These are phyloP conservation scores for Heterodera carotae DNA, from an alignment of 1,140 invertebrate genomes.

Conservation along the genomic window DNA sequence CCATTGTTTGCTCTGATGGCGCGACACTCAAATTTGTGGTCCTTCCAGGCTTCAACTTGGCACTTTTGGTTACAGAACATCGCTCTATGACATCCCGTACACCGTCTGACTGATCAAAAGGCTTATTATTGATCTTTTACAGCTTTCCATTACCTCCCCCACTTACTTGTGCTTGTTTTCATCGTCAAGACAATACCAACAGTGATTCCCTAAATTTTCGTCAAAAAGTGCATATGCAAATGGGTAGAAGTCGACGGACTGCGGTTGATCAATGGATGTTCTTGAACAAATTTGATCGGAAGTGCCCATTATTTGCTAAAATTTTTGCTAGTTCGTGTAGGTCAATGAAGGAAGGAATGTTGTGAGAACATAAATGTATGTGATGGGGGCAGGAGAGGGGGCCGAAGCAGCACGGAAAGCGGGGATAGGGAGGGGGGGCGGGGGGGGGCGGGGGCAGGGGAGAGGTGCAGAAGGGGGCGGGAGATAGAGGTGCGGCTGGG, in stretches of 20 bases:
- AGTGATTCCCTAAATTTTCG: constrained; percentile 49
- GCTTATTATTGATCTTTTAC: neutral
- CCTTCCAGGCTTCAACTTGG: constrained; percentile 51
- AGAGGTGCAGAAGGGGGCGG: too few species aligned
- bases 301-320: neutral
- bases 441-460: too few species aligned
- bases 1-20: constrained; percentile 31
- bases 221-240: constrained; percentile 61
- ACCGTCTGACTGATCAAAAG: constrained; percentile 31
- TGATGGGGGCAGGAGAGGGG: too few species aligned
- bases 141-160: neutral
- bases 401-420: too few species aligned
- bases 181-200: constrained; percentile 62
- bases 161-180: constrained; percentile 40
- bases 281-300: neutral
- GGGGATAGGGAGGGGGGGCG: too few species aligned
- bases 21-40: constrained; percentile 51
- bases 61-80: constrained; percentile 52
- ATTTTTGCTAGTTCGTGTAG: neutral
- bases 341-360: neutral
- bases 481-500: too few species aligned
- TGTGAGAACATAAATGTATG: neutral
- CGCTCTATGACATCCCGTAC: constrained; percentile 43
- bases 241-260: constrained; percentile 53
- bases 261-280: neutral